These are phyloP conservation scores for Busseola fusca DNA, from an alignment of 2,888 invertebrate species.

Conservation along the genomic window DNA sequence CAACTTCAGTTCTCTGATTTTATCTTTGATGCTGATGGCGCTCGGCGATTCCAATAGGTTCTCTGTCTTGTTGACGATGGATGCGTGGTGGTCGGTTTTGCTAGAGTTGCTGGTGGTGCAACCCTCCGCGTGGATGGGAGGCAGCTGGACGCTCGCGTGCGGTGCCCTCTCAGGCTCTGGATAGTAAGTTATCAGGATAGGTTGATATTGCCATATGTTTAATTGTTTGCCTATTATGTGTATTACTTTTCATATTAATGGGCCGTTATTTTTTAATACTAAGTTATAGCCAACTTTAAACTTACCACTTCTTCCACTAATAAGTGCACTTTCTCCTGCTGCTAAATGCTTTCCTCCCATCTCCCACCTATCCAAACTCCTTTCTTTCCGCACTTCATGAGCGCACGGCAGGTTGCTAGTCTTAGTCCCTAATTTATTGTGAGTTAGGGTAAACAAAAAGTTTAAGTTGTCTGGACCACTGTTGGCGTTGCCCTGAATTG, in stretches of 20 bases:
- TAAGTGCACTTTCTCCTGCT: conserved; percentile 77
- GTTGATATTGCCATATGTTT: conserved; percentile 14
- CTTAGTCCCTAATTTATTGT: conserved; percentile 58
- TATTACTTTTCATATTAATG: background rate
- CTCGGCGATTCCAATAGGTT: conserved; percentile 26
- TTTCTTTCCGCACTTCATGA: conserved; percentile 63
- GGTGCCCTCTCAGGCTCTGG: conserved; percentile 38
- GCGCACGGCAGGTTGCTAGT: conserved; percentile 63
- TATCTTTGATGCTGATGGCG: conserved; percentile 77
- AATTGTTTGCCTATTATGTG: background rate
- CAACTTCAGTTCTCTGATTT: conserved; percentile 79
- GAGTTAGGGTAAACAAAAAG: conserved; percentile 71
- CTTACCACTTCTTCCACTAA: conserved; percentile 74
- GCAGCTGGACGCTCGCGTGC: conserved; percentile 68
- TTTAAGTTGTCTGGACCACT: conserved; percentile 73
- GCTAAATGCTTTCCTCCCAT: conserved; percentile 72
- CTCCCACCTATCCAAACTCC: conserved; percentile 72
- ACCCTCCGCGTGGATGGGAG: conserved; percentile 77
- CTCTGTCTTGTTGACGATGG: conserved; percentile 27
- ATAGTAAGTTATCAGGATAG: background rate
- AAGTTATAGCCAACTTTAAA: conserved; percentile 5
- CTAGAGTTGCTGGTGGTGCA: conserved; percentile 57
- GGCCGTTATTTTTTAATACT: conserved; percentile 12
- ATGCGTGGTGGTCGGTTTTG: conserved; percentile 32
- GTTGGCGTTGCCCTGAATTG: conserved; percentile 70